Conservation (phyloP, 2,113 vertebrate genomes). For the Vimba vimba region DNA sequence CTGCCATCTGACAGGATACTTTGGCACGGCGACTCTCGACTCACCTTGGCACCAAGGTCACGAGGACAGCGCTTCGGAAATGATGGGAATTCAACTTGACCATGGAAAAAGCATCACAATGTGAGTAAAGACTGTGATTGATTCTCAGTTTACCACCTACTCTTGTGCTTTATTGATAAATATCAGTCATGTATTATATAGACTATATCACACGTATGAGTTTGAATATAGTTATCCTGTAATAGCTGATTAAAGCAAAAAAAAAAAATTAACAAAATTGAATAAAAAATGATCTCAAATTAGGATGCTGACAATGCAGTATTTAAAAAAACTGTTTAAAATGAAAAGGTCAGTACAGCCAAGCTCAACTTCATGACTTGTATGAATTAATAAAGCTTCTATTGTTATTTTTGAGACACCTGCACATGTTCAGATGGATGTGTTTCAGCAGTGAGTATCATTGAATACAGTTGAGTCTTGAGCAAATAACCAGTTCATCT, state of each 20-base stretch:
- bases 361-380: neutral
- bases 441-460: neutral
- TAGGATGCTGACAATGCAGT: neutral
- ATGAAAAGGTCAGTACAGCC: neutral
- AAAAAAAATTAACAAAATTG: neutral
- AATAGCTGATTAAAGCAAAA: neutral
- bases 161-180: neutral
- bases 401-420: neutral
- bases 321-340: neutral
- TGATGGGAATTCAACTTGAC: conserved; percentile 17
- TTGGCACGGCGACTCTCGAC: conserved; percentile 27
- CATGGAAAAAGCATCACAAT: neutral
- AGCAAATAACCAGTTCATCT: neutral
- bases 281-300: neutral
- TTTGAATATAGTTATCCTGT: neutral
- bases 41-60: conserved; percentile 37
- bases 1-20: conserved; percentile 58
- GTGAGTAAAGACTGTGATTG: conserved; percentile 29
- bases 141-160: neutral
- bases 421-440: neutral
- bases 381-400: neutral
- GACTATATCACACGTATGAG: neutral
- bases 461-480: neutral
- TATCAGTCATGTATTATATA: neutral
- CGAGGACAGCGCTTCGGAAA: conserved; percentile 2